Evolutionary conservation across 2,113 vertebrate genomes (phyloP), one percentile per base, ranked within the genome.

Genomic region (Baryphthengus martii): DNA sequence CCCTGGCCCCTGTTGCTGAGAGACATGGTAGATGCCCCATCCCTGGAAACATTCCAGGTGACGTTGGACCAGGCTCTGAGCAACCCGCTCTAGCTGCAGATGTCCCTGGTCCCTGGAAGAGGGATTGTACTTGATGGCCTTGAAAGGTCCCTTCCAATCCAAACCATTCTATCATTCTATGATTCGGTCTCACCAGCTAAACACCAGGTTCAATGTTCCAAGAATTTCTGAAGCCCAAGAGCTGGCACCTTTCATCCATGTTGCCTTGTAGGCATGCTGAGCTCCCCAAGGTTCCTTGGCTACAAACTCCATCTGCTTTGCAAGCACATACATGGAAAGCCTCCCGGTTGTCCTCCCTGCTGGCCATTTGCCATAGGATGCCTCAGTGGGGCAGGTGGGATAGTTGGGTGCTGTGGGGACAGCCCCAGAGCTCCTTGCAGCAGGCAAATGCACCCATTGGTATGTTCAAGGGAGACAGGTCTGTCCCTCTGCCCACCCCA

Each of bases 161-260:
- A 56, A 56, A 31, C 29, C 17, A 20, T 33, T 56, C 31, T 33
- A 29, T 53, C 15, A 29, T 53, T 53, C 52, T 29, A 17, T 49
- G 47, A 49, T 53, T 52, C 58, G 42, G 25, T 21, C 47, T 33
- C 50, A 49, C n/a, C 49, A 88, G 37, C 68, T 71, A 13, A 5
- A 31, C 50, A 28, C 12, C 2, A 4, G 9, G 18, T 11, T 74
- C 16, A 0, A 33, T 2, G 5, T 76, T 8, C 25, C 50, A 19
- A 26, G 55, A 85, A 40, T 28, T 29, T 44, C 39, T 37, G 40
- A 71, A 47, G 56, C 21, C 33, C 75, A 61, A n/a, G 18, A 67
- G 25, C 26, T 75, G 61, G 6, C 21, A 14, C 18, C 24, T 81
- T 6, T 0, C 6, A 14, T 16, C 56, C 1, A 0, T 14, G 25